Conservation (phyloP, 2,113 vertebrate species). For the Platichthys stellatus region DNA sequence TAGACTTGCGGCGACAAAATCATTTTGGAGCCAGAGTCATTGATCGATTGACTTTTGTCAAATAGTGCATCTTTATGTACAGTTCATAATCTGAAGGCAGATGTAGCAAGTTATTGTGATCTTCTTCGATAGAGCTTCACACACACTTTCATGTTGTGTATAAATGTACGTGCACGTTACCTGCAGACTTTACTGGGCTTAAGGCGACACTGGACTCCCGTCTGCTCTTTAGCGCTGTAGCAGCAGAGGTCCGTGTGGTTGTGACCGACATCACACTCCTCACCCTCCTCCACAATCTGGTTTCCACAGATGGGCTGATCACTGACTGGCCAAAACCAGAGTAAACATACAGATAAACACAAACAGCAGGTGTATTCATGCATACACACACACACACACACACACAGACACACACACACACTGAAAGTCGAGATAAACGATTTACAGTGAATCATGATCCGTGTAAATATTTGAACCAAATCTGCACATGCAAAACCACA, state of each 20-base stretch:
- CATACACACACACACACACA: not conserved
- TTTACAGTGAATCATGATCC: constrained; percentile 9
- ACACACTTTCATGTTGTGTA: not conserved
- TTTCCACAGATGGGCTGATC: constrained; percentile 87
- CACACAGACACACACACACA: not conserved
- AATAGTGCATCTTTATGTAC: no score
- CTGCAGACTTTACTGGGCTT: constrained; percentile 83
- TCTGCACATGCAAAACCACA: no score
- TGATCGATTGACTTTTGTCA: no score
- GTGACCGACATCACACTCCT: constrained; percentile 85
- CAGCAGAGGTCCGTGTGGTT: constrained; percentile 81
- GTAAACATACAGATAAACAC: constrained; percentile 14
- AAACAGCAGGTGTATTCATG: not conserved
- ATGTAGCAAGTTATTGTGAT: no score
- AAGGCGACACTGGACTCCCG: constrained; percentile 76
- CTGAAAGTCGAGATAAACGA: not conserved
- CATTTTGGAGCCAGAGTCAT: no score
- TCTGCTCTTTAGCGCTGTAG: constrained; percentile 73
- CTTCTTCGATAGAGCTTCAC: no score
- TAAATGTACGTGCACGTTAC: constrained; percentile 46
- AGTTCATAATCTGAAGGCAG: no score
- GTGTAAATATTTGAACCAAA: not conserved
- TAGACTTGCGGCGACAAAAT: no score
- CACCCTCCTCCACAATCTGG: constrained; percentile 82
- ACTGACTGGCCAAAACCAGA: constrained; percentile 71